phyloP scores from a whole-genome alignment of 2,888 invertebrate genomes.

The Lasioglossum oenotherae region DNA sequence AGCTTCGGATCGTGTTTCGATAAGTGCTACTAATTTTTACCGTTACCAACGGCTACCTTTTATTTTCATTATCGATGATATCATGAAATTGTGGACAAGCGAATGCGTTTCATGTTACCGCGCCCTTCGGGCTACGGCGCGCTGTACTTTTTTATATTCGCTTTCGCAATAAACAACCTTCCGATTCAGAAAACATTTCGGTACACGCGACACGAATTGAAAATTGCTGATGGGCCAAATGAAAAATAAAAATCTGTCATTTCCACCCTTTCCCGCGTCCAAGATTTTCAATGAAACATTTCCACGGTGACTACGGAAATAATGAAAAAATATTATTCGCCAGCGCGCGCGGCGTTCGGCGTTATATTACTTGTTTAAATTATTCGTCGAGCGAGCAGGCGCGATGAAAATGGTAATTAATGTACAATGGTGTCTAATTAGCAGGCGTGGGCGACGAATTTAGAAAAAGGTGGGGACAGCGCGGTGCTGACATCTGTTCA shows the following conservation, averaged over 20 bases:
- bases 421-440: conserved; percentile 1
- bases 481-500: background rate
- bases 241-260: background rate
- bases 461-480: background rate
- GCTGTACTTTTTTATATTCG: background rate
- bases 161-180: background rate
- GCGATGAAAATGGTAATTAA: background rate
- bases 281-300: background rate
- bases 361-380: background rate
- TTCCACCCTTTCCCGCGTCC: background rate
- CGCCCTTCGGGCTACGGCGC: background rate
- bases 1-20: background rate
- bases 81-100: background rate
- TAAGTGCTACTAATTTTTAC: background rate
- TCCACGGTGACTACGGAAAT: background rate
- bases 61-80: background rate
- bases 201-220: background rate
- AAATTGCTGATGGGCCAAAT: background rate
- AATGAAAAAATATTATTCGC: background rate
- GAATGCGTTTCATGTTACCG: background rate
- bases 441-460: background rate
- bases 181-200: background rate
- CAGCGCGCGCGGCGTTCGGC: background rate
- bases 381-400: background rate
- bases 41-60: background rate